Evolutionary conservation across 2,797 vertebrate species (phyloP).

Genomic region (Buphagus erythrorhynchus): DNA sequence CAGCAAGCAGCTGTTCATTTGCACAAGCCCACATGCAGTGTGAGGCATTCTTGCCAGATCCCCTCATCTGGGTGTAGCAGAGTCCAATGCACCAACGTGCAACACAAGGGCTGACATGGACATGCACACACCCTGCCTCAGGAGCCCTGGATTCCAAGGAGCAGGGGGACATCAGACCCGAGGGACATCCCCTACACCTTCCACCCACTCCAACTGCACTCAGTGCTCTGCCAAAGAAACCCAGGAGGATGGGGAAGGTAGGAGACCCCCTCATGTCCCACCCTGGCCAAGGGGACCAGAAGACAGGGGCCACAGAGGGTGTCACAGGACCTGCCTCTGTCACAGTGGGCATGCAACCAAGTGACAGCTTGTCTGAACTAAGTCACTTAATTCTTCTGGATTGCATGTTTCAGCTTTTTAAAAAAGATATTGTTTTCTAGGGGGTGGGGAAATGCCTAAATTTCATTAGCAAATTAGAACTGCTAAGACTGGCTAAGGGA

Average conservation of each 20-base stretch:
- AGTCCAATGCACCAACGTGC: accelerated
- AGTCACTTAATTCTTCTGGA: neutral
- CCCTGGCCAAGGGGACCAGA: neutral
- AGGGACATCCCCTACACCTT: neutral
- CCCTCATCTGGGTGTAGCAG: neutral
- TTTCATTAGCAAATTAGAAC: neutral
- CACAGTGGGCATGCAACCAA: accelerated
- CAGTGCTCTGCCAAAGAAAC: neutral
- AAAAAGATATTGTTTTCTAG: neutral
- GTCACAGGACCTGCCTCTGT: accelerated
- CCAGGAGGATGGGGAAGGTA: neutral
- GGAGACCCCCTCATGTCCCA: neutral
- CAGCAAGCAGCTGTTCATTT: neutral
- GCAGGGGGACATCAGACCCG: neutral
- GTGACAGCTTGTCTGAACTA: neutral
- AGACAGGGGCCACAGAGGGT: neutral
- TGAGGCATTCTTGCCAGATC: neutral
- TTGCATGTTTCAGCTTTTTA: neutral
- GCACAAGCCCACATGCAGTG: accelerated
- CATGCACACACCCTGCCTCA: accelerated
- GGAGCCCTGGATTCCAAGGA: neutral
- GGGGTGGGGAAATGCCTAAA: neutral
- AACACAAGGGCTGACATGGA: accelerated
- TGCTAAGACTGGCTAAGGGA: neutral
- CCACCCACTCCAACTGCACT: neutral